Evolutionary conservation across 2,888 invertebrate genomes (phyloP).

Genomic region (Subacronicta megacephala): DNA sequence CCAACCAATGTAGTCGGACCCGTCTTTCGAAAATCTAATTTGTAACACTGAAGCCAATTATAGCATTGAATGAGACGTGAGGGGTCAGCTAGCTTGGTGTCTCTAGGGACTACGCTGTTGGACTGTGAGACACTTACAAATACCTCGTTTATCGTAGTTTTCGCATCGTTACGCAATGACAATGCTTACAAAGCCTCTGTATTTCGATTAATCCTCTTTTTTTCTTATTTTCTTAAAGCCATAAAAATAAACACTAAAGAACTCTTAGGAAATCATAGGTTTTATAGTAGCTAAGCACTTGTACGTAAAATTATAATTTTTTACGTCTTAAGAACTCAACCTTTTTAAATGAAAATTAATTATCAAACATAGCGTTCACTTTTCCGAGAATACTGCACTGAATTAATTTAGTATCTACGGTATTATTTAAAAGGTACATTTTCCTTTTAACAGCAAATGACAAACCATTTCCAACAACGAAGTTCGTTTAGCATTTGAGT

Average conservation of each 20-base stretch:
- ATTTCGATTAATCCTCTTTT: neutral
- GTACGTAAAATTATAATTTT: no score
- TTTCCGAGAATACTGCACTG: no score
- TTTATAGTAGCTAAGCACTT: no score
- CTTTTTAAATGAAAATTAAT: no score
- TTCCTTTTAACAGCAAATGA: constrained; percentile 26
- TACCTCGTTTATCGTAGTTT: constrained; percentile 4
- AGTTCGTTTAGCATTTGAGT: constrained; percentile 39
- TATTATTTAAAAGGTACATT: constrained; percentile 1
- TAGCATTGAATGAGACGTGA: constrained; percentile 17
- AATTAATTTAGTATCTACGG: no score
- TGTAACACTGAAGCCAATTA: constrained; percentile 17
- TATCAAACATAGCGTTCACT: no score
- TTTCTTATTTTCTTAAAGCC: neutral
- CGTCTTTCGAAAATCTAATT: constrained; percentile 23
- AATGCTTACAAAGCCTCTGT: neutral
- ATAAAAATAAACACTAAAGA: neutral
- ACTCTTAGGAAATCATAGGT: no score
- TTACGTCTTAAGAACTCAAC: no score
- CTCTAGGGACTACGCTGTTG: constrained; percentile 12
- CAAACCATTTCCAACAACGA: constrained; percentile 16
- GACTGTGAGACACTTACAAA: constrained; percentile 11
- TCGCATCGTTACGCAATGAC: constrained; percentile 6
- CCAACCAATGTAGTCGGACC: constrained; percentile 12
- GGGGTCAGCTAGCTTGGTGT: constrained; percentile 29